These are phyloP conservation scores for Patagioenas fasciata DNA, from an alignment of 2,113 vertebrate species.

Conservation along the genomic window DNA sequence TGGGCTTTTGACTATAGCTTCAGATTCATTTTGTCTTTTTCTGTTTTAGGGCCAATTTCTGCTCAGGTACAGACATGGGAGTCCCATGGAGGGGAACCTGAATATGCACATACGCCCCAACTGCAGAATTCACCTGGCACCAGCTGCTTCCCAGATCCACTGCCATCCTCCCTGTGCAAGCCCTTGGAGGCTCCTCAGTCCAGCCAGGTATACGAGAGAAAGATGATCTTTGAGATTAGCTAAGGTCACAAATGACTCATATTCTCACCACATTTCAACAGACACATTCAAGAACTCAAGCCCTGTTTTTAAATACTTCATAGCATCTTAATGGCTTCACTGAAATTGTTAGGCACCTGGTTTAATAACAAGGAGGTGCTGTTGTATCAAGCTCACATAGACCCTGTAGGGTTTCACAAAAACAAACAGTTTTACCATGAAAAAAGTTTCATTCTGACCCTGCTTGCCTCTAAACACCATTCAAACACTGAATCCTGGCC, in stretches of 20 bases:
- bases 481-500: background rate
- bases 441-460: background rate
- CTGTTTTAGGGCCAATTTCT: background rate
- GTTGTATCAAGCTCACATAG: background rate
- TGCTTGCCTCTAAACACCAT: background rate
- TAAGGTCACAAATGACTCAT: background rate
- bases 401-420: background rate
- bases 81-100: background rate
- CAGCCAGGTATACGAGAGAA: background rate
- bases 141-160: background rate
- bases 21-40: background rate
- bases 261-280: background rate
- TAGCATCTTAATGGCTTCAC: background rate
- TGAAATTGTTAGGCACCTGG: background rate
- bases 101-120: accelerated
- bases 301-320: background rate
- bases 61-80: background rate
- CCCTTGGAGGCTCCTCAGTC: background rate
- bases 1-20: background rate
- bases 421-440: background rate
- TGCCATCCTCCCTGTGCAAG: background rate
- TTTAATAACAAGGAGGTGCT: background rate
- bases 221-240: background rate
- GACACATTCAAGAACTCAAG: background rate
- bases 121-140: background rate